phyloP scores from a whole-genome alignment of 2,113 vertebrate genomes.

The Tringa solitaria region DNA sequence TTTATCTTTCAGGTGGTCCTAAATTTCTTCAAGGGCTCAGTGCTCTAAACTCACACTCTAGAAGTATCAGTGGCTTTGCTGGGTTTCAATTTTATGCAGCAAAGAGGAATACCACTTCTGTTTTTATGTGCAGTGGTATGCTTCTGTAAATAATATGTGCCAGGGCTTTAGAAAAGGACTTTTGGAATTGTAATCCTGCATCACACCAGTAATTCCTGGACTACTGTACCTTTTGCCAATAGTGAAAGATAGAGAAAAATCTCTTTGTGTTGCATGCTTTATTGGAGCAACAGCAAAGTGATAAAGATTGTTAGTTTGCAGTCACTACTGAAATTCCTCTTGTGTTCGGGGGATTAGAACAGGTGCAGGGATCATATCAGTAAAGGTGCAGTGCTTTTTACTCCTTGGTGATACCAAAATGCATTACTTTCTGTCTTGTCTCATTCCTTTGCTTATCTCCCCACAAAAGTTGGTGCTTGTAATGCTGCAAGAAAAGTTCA shows the following conservation, averaged over 20 bases:
- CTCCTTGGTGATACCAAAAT: not conserved
- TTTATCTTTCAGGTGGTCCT: not conserved
- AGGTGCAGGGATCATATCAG: not conserved
- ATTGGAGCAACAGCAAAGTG: not conserved
- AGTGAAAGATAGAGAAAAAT: not conserved
- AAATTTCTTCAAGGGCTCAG: not conserved
- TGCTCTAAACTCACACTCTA: not conserved
- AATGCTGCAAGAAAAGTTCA: not conserved
- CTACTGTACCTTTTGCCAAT: not conserved
- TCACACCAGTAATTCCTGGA: fast-evolving
- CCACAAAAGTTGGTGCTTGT: not conserved
- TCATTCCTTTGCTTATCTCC: not conserved
- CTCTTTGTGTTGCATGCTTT: not conserved
- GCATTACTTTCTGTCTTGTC: not conserved
- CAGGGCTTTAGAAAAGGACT: not conserved
- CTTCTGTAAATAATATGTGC: not conserved
- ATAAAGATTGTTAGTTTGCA: not conserved
- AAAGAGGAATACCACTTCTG: not conserved
- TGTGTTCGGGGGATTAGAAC: not conserved
- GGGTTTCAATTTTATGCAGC: not conserved
- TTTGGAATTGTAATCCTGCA: not conserved
- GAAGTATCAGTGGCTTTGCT: not conserved
- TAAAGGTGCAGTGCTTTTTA: not conserved
- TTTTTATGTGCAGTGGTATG: not conserved
- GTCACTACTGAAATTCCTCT: not conserved